Evolutionary conservation across 1,140 invertebrate genomes (phyloP).

Genomic region (Drosophila arawakana): DNA sequence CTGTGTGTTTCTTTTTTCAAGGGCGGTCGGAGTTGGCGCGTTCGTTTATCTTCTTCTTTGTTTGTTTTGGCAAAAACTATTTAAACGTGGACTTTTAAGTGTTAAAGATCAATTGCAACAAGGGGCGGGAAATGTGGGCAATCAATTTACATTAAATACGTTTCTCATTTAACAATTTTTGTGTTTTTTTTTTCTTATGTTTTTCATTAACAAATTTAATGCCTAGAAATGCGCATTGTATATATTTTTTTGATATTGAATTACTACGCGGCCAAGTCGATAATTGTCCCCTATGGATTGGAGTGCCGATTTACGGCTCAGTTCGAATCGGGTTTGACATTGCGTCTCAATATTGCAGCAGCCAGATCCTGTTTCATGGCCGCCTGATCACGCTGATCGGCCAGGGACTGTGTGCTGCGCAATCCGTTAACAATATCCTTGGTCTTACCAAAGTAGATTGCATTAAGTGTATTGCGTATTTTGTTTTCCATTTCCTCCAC

Average conservation of each 20-base stretch:
- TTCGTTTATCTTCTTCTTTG: background rate
- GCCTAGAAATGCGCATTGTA: constrained; percentile 72
- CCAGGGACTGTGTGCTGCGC: constrained; percentile 93
- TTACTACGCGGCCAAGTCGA: constrained; percentile 45
- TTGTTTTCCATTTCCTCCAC: constrained; percentile 99
- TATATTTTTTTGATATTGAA: constrained; percentile 47
- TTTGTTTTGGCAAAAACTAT: constrained; percentile 34
- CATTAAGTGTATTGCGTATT: constrained; percentile 98
- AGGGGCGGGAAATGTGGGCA: constrained; percentile 32
- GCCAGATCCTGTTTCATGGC: constrained; percentile 95
- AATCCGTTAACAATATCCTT: constrained; percentile 99
- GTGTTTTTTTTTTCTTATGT: constrained; percentile 17
- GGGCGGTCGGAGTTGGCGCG: constrained; percentile 64
- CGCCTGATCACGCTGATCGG: constrained; percentile 92
- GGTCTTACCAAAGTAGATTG: constrained; percentile 99
- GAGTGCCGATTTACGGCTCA: constrained; percentile 55
- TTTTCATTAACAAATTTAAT: constrained; percentile 72
- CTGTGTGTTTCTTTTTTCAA: constrained; percentile 39
- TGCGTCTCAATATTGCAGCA: constrained; percentile 90
- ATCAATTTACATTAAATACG: constrained; percentile 66
- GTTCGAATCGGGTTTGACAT: constrained; percentile 83
- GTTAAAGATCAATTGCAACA: constrained; percentile 53
- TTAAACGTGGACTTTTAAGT: constrained; percentile 37
- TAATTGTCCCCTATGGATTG: constrained; percentile 36
- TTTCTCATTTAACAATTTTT: constrained; percentile 62